These are phyloP conservation scores for Arctocebus calabarensis DNA, from an alignment of 2,797 vertebrate genomes.

Conservation along the genomic window DNA sequence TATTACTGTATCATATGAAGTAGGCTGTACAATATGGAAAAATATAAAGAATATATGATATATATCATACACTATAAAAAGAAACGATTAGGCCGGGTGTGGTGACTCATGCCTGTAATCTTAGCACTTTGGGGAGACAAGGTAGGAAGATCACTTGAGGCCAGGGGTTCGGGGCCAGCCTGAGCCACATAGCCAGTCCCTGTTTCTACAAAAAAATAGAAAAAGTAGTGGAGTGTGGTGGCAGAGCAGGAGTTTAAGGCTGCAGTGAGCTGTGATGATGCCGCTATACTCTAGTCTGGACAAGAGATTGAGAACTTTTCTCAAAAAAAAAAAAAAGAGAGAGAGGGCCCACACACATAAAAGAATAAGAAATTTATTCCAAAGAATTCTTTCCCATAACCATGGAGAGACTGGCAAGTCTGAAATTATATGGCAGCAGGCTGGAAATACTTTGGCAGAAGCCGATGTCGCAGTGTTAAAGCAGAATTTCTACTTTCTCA, in stretches of 20 bases:
- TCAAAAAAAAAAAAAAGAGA: not conserved
- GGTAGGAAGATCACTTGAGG: not conserved
- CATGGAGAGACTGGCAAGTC: not conserved
- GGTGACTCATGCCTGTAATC: not conserved
- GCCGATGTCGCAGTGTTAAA: not conserved
- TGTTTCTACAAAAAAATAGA: not conserved
- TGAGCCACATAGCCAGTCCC: not conserved
- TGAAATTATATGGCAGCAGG: not conserved
- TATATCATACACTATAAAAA: not conserved
- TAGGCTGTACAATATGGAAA: not conserved
- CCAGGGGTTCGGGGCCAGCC: not conserved
- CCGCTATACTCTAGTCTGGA: not conserved
- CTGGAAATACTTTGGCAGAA: not conserved
- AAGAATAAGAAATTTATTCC: not conserved
- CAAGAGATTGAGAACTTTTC: not conserved
- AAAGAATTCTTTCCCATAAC: not conserved
- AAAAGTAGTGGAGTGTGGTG: not conserved
- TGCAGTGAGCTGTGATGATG: not conserved
- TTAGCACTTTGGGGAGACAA: not conserved
- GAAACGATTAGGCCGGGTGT: not conserved
- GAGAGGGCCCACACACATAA: not conserved
- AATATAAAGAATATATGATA: not conserved
- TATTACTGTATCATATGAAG: not conserved
- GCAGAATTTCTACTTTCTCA: not conserved
- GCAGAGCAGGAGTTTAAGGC: not conserved